A percentile compares a stretch with the other conserved stretches of the same genome.
phyloP scores from a whole-genome alignment of 2,888 invertebrate species.

The Leptinotarsa haldemani region DNA sequence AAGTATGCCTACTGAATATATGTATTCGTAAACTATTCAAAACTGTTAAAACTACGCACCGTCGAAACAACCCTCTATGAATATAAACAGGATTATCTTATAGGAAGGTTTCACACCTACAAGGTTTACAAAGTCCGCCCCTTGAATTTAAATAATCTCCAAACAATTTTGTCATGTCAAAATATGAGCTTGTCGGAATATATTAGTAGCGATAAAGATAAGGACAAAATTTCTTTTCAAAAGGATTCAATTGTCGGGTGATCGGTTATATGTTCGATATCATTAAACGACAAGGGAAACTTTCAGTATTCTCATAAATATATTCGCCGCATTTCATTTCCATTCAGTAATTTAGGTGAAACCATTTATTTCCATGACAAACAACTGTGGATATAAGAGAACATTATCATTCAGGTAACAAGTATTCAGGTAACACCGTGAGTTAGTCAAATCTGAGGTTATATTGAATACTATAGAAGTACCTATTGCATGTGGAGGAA shows the following conservation, averaged over 20 bases:
- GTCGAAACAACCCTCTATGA: constrained; percentile 12
- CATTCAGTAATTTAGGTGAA: background rate
- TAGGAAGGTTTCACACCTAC: constrained; percentile 13
- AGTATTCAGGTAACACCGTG: too few species aligned
- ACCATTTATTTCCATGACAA: background rate
- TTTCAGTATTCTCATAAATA: background rate
- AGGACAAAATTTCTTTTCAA: background rate
- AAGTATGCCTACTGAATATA: too few species aligned
- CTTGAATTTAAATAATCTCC: constrained; percentile 18
- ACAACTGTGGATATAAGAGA: background rate
- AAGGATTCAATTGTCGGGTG: background rate
- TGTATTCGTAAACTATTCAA: background rate
- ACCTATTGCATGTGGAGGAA: too few species aligned
- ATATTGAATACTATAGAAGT: too few species aligned
- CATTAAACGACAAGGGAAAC: background rate
- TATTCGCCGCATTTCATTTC: background rate
- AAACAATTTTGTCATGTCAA: background rate
- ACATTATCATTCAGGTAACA: background rate
- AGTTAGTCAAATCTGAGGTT: too few species aligned
- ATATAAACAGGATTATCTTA: constrained; percentile 14
- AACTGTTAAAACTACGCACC: constrained; percentile 3
- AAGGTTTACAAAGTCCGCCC: constrained; percentile 1
- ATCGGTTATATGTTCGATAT: background rate
- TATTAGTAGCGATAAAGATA: background rate
- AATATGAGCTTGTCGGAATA: background rate